Evolutionary conservation across 1,140 invertebrate genomes (phyloP).

Genomic region (Helicoverpa zea): DNA sequence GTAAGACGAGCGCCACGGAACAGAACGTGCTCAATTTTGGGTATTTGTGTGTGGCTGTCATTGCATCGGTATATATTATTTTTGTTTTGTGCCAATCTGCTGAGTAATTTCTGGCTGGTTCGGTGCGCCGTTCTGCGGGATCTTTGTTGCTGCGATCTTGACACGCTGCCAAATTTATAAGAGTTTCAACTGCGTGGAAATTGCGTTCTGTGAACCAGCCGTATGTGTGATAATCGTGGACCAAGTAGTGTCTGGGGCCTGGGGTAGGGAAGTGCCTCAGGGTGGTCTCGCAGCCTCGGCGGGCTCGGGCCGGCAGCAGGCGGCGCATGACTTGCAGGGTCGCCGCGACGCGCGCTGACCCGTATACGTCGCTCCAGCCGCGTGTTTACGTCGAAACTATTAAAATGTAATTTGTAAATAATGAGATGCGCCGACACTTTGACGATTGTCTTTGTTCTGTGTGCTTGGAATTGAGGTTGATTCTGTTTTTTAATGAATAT

Average conservation of each 20-base stretch:
- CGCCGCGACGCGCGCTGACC: not conserved
- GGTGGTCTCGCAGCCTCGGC: not conserved
- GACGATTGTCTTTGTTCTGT: not conserved
- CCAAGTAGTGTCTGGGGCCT: not conserved
- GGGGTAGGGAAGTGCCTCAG: not conserved
- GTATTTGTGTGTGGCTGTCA: slow-evolving; percentile 41
- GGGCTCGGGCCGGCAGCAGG: not conserved
- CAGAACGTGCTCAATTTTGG: slow-evolving; percentile 40
- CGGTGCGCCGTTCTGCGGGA: slow-evolving; percentile 51
- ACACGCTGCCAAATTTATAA: slow-evolving; percentile 65
- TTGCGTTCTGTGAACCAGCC: not conserved
- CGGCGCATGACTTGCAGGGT: slow-evolving; percentile 21
- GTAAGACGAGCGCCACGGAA: not conserved
- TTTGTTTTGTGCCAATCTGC: slow-evolving; percentile 62
- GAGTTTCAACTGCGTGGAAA: slow-evolving; percentile 28
- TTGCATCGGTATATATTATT: slow-evolving; percentile 55
- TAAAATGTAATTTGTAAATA: slow-evolving; percentile 40
- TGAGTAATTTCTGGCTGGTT: slow-evolving; percentile 65
- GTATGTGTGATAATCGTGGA: not conserved
- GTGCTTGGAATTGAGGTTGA: not conserved
- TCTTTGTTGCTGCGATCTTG: slow-evolving; percentile 52
- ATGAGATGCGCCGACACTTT: not conserved
- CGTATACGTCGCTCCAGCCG: not conserved
- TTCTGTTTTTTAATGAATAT: too few relatives aligned
- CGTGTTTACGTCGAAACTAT: not conserved